Conservation (phyloP, 2,888 invertebrate species). For the Acanthosepion esculentum region DNA sequence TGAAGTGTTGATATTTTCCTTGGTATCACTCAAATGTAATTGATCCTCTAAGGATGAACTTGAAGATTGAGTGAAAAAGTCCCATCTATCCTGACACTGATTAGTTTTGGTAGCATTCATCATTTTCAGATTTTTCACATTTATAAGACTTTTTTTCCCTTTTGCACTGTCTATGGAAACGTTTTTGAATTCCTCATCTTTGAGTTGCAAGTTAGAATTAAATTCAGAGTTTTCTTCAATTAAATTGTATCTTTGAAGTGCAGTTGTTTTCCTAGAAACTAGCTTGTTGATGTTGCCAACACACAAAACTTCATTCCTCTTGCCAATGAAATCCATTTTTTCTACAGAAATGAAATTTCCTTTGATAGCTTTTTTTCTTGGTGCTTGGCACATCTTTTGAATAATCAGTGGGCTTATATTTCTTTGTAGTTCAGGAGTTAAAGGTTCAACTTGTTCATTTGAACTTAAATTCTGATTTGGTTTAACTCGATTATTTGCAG, state of each 20-base stretch:
- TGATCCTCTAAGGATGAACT: background rate
- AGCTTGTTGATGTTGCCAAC: background rate
- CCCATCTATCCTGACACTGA: background rate
- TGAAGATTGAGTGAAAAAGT: background rate
- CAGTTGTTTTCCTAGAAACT: background rate
- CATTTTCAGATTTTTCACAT: background rate
- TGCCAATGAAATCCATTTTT: background rate
- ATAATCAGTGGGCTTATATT: slow-evolving; percentile 24
- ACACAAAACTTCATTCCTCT: background rate
- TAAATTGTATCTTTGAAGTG: background rate
- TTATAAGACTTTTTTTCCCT: background rate
- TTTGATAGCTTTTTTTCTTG: background rate
- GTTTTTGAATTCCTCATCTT: background rate
- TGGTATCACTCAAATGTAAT: background rate
- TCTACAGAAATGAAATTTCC: background rate
- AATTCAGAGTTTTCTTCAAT: too few species aligned
- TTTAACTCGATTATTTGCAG: background rate
- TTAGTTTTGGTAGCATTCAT: background rate
- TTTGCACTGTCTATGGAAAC: background rate
- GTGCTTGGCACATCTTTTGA: slow-evolving; percentile 20
- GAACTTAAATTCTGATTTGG: background rate
- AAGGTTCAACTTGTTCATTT: background rate
- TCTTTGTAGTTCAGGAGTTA: slow-evolving; percentile 17
- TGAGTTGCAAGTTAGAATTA: background rate
- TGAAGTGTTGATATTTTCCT: background rate